Base-by-base conservation (phyloP, 2,888 invertebrate species). In the Ditula angustiorana region DNA sequence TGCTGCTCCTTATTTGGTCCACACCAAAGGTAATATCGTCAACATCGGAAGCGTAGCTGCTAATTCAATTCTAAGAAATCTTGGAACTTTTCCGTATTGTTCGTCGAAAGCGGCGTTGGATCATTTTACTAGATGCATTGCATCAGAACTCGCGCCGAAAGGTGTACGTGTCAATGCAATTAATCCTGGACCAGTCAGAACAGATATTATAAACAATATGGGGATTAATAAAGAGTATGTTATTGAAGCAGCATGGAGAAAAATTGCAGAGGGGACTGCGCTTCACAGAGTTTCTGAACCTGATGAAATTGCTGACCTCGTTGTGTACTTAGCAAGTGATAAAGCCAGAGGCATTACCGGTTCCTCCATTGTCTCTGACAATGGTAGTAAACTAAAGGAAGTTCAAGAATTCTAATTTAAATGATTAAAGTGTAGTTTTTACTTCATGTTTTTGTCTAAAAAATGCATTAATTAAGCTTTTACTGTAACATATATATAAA, bases 41-140 rank as follows among this genome's bases (percentile, higher is more conserved):
- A 98, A 98, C 83, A 96, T 98, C 0, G 97, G 97, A 2, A 97
- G 97, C 81, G 21, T 46, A n/a, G 46, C 96, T 98, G 0, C 26
- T 33, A 16, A 2, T 10, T 21, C 23, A 33, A 33, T 53, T 21
- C 1, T 55, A 13, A 37, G 37, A 5, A 24, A 7, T 37, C 21
- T 24, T 13, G 21, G 35, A 37, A 35, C 37, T 23, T 28, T 50
- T 28, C 23, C 50, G 0, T 98, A 98, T 80, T 95, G 94, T 71
- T 95, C 98, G 89, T 96, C 97, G 2, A 98, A 98, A 88, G 93
- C 96, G 50, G 97, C 97, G 2, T 83, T 98, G 2, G 98, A 98
- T 88, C 97, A 98, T 78, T 94, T 98, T 70, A 98, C 98, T 0
- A 93, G 95, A 74, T 97, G 97, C 80, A 90, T 95, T 5, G 97